Percentiles rank a stretch among this genome's conserved stretches.
Evolutionary conservation across 1,140 invertebrate species (phyloP).

Genomic region (Hycleus cichorii): DNA sequence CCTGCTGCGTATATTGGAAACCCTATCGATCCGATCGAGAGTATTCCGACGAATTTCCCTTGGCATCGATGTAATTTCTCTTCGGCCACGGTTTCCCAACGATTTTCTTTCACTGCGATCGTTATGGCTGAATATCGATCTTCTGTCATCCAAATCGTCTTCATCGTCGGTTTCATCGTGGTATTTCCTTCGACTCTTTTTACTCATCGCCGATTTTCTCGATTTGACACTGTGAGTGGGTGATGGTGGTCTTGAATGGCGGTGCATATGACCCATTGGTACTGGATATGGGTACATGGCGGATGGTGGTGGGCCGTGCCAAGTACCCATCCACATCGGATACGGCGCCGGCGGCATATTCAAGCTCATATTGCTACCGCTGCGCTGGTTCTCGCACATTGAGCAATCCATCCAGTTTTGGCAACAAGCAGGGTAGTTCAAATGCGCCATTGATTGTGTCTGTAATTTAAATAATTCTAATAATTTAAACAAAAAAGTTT

Average conservation of each 20-base stretch:
- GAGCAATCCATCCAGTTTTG: conserved; percentile 41
- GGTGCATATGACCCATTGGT: conserved; percentile 33
- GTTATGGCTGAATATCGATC: conserved; percentile 30
- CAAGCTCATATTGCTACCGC: conserved; percentile 58
- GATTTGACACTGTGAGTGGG: conserved; percentile 62
- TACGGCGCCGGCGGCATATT: conserved; percentile 46
- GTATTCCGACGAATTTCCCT: conserved; percentile 23
- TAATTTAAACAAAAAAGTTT: neutral
- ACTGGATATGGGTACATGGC: conserved; percentile 43
- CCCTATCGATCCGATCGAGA: conserved; percentile 29
- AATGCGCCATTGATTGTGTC: conserved; percentile 64
- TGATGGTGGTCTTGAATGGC: conserved; percentile 49
- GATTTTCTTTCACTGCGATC: conserved; percentile 29
- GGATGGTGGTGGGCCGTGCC: conserved; percentile 42
- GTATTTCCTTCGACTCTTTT: conserved; percentile 36
- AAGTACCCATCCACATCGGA: conserved; percentile 43
- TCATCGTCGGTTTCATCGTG: conserved; percentile 36
- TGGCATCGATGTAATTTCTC: conserved; percentile 34
- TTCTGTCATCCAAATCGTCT: conserved; percentile 39
- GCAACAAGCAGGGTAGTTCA: conserved; percentile 52
- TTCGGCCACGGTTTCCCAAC: conserved; percentile 20
- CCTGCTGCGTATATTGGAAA: conserved; percentile 21
- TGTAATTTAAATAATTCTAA: conserved; percentile 32
- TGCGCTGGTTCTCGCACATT: conserved; percentile 45
- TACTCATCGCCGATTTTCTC: conserved; percentile 49